phyloP scores from a whole-genome alignment of 2,797 vertebrate genomes.

The Pantherophis alleghaniensis region DNA sequence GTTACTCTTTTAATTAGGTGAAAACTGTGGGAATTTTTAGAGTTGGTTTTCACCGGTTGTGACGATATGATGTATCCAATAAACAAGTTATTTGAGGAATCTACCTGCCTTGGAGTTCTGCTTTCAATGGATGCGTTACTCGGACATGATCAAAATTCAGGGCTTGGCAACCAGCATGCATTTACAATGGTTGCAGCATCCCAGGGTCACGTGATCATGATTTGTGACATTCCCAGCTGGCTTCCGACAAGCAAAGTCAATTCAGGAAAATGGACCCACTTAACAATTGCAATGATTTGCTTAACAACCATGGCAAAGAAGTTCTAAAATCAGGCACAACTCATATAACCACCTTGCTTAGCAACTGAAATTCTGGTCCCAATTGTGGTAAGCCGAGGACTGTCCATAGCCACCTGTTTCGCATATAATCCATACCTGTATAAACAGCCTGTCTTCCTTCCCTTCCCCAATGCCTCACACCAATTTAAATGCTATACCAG shows the following conservation, averaged over 20 bases:
- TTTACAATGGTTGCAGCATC: neutral
- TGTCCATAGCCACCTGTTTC: neutral
- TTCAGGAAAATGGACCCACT: neutral
- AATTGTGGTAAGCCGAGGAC: neutral
- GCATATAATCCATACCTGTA: neutral
- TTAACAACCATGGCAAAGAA: neutral
- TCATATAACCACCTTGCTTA: neutral
- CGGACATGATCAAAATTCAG: neutral
- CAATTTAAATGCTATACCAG: neutral
- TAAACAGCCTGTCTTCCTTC: neutral
- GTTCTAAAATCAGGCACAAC: neutral
- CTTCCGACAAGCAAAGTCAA: neutral
- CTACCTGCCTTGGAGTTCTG: too few relatives aligned
- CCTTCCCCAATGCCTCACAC: neutral
- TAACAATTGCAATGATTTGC: neutral
- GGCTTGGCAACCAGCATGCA: neutral
- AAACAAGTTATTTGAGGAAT: too few relatives aligned
- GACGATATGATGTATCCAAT: too few relatives aligned
- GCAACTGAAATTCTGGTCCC: neutral
- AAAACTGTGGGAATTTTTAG: too few relatives aligned
- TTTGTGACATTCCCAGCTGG: neutral
- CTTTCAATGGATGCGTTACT: too few relatives aligned
- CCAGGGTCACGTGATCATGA: neutral
- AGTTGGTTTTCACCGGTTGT: too few relatives aligned
- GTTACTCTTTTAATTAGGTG: too few relatives aligned